These are phyloP conservation scores for Ploceus nigricollis DNA, from an alignment of 2,113 vertebrate species.

Conservation along the genomic window DNA sequence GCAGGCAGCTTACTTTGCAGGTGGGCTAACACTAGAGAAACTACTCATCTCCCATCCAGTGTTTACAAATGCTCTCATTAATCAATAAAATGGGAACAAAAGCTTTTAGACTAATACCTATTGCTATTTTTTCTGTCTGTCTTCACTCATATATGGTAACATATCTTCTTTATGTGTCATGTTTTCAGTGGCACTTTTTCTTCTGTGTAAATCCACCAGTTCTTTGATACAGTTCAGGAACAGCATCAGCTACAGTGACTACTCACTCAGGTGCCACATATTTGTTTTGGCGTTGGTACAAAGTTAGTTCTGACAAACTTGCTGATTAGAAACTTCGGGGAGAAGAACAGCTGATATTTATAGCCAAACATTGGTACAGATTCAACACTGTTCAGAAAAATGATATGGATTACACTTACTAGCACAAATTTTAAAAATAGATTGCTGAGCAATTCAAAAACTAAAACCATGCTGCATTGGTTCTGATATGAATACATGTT, in stretches of 20 bases:
- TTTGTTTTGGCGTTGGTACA: neutral
- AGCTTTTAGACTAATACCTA: neutral
- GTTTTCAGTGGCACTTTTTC: neutral
- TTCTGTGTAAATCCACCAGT: neutral
- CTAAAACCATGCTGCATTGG: neutral
- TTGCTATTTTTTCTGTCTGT: neutral
- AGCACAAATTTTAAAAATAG: neutral
- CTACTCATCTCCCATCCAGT: neutral
- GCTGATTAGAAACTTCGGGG: neutral
- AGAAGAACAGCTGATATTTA: neutral
- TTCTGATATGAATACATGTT: neutral
- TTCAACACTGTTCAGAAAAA: neutral
- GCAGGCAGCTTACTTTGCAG: neutral
- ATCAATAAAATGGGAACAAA: neutral
- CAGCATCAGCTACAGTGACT: neutral
- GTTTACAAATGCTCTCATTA: neutral
- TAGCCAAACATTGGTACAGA: neutral
- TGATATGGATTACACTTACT: neutral
- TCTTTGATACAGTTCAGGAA: neutral
- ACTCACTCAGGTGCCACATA: neutral
- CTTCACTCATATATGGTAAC: neutral
- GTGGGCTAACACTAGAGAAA: neutral
- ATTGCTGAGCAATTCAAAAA: neutral
- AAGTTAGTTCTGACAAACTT: neutral
- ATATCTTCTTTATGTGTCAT: neutral